Evolutionary conservation across 2,888 invertebrate species (phyloP).

Genomic region (Lepetodrilus schrolli): DNA sequence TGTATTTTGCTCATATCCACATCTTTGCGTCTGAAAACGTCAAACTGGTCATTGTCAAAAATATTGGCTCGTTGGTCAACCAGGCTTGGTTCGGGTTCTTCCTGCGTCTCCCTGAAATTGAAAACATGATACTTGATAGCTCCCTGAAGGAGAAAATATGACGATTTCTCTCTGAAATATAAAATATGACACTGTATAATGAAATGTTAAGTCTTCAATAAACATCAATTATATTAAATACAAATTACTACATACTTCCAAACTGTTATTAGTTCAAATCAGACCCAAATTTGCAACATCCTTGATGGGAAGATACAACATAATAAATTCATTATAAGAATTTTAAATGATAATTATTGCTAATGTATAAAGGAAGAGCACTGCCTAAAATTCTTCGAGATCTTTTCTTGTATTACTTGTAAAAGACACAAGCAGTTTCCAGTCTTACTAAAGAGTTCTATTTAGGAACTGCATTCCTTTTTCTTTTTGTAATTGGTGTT

Average conservation of each 20-base stretch:
- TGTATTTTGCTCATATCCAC: constrained; percentile 78
- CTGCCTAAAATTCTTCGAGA: no score
- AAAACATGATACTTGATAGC: background rate
- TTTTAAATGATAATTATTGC: no score
- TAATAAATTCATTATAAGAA: no score
- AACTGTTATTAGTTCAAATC: background rate
- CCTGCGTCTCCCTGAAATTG: background rate
- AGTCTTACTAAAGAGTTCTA: no score
- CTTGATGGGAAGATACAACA: no score
- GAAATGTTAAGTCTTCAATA: background rate
- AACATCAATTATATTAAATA: no score
- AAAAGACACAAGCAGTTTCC: no score
- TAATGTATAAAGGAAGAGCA: no score
- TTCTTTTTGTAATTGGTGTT: background rate
- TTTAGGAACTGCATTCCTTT: no score
- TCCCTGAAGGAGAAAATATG: background rate
- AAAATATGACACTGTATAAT: background rate
- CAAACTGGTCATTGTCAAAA: constrained; percentile 85
- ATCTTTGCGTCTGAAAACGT: constrained; percentile 82
- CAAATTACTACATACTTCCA: no score
- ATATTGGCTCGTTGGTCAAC: constrained; percentile 80
- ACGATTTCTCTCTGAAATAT: background rate
- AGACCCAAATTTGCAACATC: no score
- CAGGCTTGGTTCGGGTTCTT: constrained; percentile 29
- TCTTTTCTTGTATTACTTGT: no score